phyloP scores from a whole-genome alignment of 2,888 invertebrate genomes.

The Pedicia rivosa region DNA sequence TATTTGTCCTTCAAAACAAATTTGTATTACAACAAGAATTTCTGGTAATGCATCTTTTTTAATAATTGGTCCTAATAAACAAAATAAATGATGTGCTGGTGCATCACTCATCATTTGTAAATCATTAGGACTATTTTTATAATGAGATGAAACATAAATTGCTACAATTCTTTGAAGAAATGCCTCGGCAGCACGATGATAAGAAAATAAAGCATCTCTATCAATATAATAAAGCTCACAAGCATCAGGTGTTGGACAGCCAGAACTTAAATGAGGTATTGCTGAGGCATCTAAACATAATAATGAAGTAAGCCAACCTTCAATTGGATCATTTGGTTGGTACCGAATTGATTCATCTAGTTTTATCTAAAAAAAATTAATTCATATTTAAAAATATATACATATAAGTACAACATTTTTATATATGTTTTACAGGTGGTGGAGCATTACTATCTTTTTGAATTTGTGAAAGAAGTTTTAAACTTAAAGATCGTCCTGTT shows the following conservation, averaged over 20 bases:
- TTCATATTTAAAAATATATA: not conserved
- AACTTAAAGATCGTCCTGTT: slow-evolving; percentile 86
- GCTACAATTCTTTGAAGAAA: slow-evolving; percentile 86
- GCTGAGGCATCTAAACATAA: slow-evolving; percentile 79
- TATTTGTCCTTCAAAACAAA: slow-evolving; percentile 60
- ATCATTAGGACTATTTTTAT: slow-evolving; percentile 99
- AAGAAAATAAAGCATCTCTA: slow-evolving; percentile 91
- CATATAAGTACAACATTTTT: not conserved
- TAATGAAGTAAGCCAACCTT: slow-evolving; percentile 79
- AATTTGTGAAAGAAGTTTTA: slow-evolving; percentile 87
- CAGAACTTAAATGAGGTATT: slow-evolving; percentile 43
- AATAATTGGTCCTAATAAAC: slow-evolving; percentile 74
- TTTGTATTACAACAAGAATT: slow-evolving; percentile 82
- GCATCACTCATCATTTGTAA: slow-evolving; percentile 97
- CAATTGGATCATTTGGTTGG: slow-evolving; percentile 68
- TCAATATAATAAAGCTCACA: slow-evolving; percentile 83
- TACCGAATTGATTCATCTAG: slow-evolving; percentile 94
- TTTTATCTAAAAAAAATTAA: slow-evolving; percentile 38
- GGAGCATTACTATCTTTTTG: slow-evolving; percentile 42
- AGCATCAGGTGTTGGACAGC: slow-evolving; percentile 74
- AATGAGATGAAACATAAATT: slow-evolving; percentile 94
- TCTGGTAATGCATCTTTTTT: slow-evolving; percentile 67
- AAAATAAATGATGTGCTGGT: slow-evolving; percentile 94
- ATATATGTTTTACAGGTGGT: slow-evolving; percentile 40
- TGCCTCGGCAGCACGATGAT: slow-evolving; percentile 81